phyloP scores from a whole-genome alignment of 2,113 vertebrate genomes.

The Tylochromis polylepis region DNA sequence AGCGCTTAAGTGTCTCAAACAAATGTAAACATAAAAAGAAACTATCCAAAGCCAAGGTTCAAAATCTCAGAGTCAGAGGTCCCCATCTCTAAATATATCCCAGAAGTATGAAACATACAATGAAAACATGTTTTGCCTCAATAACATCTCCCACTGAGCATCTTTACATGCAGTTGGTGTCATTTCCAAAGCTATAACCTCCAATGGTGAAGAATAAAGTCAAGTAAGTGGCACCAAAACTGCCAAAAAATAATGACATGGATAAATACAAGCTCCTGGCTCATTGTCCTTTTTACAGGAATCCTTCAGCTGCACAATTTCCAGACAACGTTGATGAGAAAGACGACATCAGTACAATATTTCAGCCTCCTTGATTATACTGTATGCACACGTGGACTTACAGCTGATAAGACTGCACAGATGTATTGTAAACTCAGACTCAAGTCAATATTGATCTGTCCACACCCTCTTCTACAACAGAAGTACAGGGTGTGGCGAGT shows the following conservation, averaged over 20 bases:
- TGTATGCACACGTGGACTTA: not conserved
- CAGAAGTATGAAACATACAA: not conserved
- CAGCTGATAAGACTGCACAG: not conserved
- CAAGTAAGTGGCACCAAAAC: too few species aligned
- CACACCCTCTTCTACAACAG: not conserved
- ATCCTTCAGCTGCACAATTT: not conserved
- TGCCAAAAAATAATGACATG: not conserved
- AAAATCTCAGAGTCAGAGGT: not conserved
- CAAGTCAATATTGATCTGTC: not conserved
- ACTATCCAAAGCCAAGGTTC: not conserved
- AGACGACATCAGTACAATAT: not conserved
- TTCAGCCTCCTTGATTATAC: not conserved
- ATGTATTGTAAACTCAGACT: not conserved
- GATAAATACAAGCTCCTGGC: not conserved
- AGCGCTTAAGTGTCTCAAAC: not conserved
- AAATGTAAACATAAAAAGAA: not conserved
- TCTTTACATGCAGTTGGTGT: rapidly evolving
- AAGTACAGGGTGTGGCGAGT: not conserved
- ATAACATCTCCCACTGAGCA: not conserved
- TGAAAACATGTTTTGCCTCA: rapidly evolving
- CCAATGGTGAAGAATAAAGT: not conserved
- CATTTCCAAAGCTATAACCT: not conserved
- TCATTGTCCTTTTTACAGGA: not conserved
- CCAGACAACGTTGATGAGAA: not conserved
- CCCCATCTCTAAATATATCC: not conserved